Evolutionary conservation across 2,888 invertebrate species (phyloP), one percentile per base, ranked within the genome.

Genomic region (Volucella bombylans): DNA sequence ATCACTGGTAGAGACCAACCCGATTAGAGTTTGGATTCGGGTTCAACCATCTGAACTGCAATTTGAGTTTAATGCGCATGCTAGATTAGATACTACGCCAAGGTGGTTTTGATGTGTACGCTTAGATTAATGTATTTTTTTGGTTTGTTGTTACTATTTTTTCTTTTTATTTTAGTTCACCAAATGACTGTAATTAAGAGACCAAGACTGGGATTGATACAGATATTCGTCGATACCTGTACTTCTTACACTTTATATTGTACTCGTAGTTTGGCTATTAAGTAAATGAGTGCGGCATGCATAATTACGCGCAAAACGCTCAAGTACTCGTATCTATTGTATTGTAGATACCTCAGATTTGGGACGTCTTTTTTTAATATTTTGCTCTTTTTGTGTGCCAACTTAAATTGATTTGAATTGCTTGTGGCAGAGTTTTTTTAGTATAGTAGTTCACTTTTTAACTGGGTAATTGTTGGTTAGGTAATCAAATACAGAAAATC

Each of bases 1-100:
- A 52, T 65, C 18, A 23, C 4, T 23, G 23, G 23, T 23, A 3
- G 23, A 23, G 23, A 23, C 23, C 23, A 4, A 31, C 31, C 47
- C 54, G 57, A 68, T 82, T 72, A 61, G 65, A 77, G 61, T 79
- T 79, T 83, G 64, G 83, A 67, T 54, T 61, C 54, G 80, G 65
- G 83, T 80, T 83, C 80, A 83, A 74, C 45, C 69, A 80, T 83
- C 61, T 71, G 73, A 69, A 74, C 50, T 62, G 62, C 68, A 67
- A 68, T 72, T 62, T 61, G 39, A 54, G 11, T 64, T 62, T 55
- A 72, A 72, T 12, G 45, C 64, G 50, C 41, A 45, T 39, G 8
- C 43, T 47, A 55, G 18, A 50, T n/a, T 47, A 55, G 18, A 50
- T n/a, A 12, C 31, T 6, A 31, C 45, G 47, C 49, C 71, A 71